phyloP scores from a whole-genome alignment of 2,888 invertebrate species.

The Metallyticus violacea region DNA sequence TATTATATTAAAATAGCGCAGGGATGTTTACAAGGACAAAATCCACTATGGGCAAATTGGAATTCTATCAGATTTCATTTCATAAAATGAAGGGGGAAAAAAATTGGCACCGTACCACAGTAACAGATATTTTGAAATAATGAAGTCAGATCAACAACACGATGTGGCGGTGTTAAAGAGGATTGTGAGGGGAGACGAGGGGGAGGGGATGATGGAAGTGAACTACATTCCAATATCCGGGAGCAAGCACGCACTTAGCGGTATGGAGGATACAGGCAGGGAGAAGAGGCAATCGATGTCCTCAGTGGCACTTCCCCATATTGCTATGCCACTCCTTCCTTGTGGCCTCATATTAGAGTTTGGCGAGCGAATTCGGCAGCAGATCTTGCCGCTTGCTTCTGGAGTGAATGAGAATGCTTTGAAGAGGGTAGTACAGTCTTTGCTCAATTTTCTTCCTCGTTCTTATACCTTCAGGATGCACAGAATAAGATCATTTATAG shows the following conservation, averaged over 20 bases:
- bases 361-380: not conserved
- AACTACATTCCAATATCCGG: constrained; percentile 5
- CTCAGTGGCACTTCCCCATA: not conserved
- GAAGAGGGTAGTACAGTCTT: too few species aligned
- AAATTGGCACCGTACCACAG: not conserved
- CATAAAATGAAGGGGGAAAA: not conserved
- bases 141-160: not conserved
- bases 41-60: too few species aligned
- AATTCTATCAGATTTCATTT: not conserved
- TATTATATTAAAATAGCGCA: too few species aligned
- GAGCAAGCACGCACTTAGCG: constrained; percentile 2
- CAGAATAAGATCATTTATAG: too few species aligned
- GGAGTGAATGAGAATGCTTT: too few species aligned
- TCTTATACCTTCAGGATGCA: too few species aligned
- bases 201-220: not conserved
- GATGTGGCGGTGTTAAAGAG: too few species aligned
- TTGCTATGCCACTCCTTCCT: not conserved
- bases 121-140: not conserved
- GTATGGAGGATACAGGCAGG: not conserved
- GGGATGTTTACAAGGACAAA: too few species aligned
- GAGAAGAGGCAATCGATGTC: constrained; percentile 2
- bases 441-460: too few species aligned
- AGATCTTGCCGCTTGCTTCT: not conserved
- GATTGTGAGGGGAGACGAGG: too few species aligned
- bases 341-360: not conserved